phyloP scores from a whole-genome alignment of 2,797 vertebrate genomes.

The Trachops cirrhosus region DNA sequence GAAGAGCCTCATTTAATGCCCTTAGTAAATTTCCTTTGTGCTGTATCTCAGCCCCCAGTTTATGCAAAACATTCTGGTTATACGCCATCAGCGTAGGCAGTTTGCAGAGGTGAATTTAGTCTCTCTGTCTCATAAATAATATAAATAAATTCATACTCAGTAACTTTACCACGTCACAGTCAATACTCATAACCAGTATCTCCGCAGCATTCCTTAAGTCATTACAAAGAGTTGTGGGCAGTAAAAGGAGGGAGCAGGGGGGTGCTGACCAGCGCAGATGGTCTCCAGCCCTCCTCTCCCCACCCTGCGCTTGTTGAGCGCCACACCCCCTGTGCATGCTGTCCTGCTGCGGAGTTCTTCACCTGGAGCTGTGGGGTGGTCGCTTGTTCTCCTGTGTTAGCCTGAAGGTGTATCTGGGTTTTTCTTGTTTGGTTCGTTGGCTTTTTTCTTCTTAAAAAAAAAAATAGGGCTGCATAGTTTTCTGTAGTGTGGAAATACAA shows the following conservation, averaged over 20 bases:
- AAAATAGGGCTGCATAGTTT: background rate
- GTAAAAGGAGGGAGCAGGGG: background rate
- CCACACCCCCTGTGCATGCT: background rate
- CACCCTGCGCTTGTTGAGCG: accelerated
- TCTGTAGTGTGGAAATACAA: background rate
- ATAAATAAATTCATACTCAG: background rate
- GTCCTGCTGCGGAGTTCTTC: background rate
- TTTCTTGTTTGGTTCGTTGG: background rate
- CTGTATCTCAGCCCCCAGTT: background rate
- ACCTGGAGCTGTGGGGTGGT: too few relatives aligned
- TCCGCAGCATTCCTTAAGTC: background rate
- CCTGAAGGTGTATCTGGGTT: background rate
- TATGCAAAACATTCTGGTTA: background rate
- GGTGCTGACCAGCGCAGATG: background rate
- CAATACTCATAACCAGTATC: background rate
- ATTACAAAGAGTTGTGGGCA: background rate
- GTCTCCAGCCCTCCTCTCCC: background rate
- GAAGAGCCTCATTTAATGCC: background rate
- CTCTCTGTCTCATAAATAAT: background rate
- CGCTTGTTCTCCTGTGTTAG: background rate
- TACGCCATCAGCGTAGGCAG: background rate
- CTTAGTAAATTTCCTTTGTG: background rate
- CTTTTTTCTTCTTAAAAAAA: background rate
- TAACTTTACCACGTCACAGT: background rate
- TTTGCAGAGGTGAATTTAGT: background rate